A percentile compares a stretch with the other conserved stretches of the same genome.
Evolutionary conservation across 92 coral and sea anemone species (phyloP).

Genomic region (Parazoanthus swiftii): DNA sequence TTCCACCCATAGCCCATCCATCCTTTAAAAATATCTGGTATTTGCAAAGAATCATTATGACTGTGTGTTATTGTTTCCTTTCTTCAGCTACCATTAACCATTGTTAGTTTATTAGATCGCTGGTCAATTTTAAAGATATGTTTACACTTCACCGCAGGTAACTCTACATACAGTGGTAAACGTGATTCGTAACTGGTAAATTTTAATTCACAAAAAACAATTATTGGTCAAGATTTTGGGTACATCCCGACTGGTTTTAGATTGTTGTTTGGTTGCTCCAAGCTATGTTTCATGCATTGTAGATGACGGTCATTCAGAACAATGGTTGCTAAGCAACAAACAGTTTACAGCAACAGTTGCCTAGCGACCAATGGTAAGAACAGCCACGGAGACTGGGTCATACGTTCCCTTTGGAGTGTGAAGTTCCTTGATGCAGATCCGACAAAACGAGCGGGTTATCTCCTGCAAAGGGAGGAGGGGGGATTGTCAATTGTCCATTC

Average conservation of each 20-base stretch:
- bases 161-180: too few relatives aligned
- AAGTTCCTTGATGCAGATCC: constrained; percentile 31
- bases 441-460: constrained; percentile 19
- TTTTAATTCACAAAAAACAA: neutral
- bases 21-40: too few relatives aligned
- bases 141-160: too few relatives aligned
- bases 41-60: too few relatives aligned
- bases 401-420: constrained; percentile 41
- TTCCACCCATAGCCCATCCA: too few relatives aligned
- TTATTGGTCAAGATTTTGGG: neutral
- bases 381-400: constrained; percentile 30
- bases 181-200: neutral
- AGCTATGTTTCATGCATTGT: too few relatives aligned
- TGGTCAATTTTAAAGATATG: too few relatives aligned
- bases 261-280: neutral
- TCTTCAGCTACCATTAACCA: too few relatives aligned
- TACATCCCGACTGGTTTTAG: neutral
- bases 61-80: too few relatives aligned
- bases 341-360: neutral
- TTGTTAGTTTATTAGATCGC: too few relatives aligned
- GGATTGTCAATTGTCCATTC: too few relatives aligned
- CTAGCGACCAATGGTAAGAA: constrained; percentile 23
- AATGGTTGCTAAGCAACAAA: neutral
- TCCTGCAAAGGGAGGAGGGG: neutral
- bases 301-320: neutral